These are phyloP conservation scores for Peribatodes rhomboidaria DNA, from an alignment of 2,888 invertebrate species.

Conservation along the genomic window DNA sequence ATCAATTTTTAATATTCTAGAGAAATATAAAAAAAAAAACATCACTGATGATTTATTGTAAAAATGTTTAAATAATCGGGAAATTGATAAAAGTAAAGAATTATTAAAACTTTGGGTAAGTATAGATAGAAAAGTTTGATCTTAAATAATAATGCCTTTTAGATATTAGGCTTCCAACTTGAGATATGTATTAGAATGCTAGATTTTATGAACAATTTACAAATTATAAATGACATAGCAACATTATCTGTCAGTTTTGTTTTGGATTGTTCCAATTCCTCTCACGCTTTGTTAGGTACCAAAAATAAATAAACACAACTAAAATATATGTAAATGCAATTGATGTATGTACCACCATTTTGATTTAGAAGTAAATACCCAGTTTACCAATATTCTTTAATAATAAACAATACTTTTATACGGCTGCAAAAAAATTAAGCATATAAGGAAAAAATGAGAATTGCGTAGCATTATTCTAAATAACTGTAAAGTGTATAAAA, in stretches of 20 bases:
- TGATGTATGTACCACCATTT: not conserved
- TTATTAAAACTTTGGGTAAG: constrained; percentile 12
- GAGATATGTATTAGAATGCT: constrained; percentile 50
- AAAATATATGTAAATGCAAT: not conserved
- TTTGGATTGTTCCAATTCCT: not conserved
- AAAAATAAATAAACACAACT: not conserved
- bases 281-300: not conserved
- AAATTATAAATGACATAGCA: constrained; percentile 2
- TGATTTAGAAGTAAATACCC: not conserved
- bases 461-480: constrained; percentile 85
- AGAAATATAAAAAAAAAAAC: not conserved
- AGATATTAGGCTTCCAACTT: constrained; percentile 47
- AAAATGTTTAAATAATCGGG: constrained; percentile 9
- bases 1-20: not conserved
- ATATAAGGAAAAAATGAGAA: constrained; percentile 50
- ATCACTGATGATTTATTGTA: not conserved
- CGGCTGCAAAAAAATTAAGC: constrained; percentile 19
- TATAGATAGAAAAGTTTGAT: constrained; percentile 23
- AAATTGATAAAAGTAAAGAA: not conserved
- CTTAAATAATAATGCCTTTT: constrained; percentile 43
- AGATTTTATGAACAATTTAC: constrained; percentile 48
- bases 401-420: constrained; percentile 2
- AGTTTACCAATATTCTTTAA: not conserved
- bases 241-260: not conserved
- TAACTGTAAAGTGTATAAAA: constrained; percentile 80